Evolutionary conservation across 2,888 invertebrate species (phyloP).

Genomic region (Dendrolimus pini): DNA sequence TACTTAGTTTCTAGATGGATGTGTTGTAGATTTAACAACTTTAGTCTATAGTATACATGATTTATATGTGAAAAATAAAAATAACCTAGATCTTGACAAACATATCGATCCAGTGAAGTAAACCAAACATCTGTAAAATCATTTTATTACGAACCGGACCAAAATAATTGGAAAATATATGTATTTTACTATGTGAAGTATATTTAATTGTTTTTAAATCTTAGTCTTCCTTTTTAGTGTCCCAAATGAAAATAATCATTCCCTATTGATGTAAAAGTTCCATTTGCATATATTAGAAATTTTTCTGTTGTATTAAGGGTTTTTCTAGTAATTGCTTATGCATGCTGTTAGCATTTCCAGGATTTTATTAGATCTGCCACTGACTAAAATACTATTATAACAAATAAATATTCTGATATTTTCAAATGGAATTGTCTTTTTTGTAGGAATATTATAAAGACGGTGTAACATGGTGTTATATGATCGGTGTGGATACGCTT

Average conservation of each 20-base stretch:
- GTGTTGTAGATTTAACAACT: too few relatives aligned
- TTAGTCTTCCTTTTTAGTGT: constrained; percentile 39
- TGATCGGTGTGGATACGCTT: constrained; percentile 73
- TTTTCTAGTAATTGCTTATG: too few relatives aligned
- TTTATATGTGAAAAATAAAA: too few relatives aligned
- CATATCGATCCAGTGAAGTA: not conserved
- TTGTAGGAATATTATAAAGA: constrained; percentile 21
- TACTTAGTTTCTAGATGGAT: too few relatives aligned
- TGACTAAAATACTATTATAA: not conserved
- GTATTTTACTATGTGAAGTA: not conserved
- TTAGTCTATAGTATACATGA: too few relatives aligned
- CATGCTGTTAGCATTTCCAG: too few relatives aligned
- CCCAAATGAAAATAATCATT: not conserved
- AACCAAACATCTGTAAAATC: constrained; percentile 4
- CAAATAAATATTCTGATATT: not conserved
- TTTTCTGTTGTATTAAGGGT: too few relatives aligned
- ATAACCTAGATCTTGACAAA: not conserved
- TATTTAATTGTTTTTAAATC: constrained; percentile 20
- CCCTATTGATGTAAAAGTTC: too few relatives aligned
- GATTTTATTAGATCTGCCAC: not conserved
- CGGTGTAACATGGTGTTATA: constrained; percentile 51
- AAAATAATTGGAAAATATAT: not conserved
- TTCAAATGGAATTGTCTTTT: not conserved
- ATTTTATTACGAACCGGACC: not conserved
- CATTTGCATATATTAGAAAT: too few relatives aligned